These are phyloP conservation scores for Synanthedon formicaeformis DNA, from an alignment of 2,888 invertebrate genomes.

Conservation along the genomic window DNA sequence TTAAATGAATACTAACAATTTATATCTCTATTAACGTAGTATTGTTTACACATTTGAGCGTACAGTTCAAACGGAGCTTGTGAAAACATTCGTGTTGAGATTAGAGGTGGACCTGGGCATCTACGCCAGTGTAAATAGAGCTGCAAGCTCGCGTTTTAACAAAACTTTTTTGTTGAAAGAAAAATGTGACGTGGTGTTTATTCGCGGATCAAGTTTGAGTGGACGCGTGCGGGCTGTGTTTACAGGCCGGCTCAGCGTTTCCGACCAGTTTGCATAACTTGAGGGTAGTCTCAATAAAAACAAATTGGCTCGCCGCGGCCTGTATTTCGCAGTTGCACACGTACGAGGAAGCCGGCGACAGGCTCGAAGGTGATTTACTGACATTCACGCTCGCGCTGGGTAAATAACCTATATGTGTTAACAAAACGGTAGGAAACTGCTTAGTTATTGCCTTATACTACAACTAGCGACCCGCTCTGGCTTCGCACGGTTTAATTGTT, in stretches of 20 bases:
- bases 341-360: slow-evolving; percentile 64
- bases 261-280: slow-evolving; percentile 66
- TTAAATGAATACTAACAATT: slow-evolving; percentile 59
- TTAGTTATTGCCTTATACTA: too few species aligned
- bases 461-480: too few species aligned
- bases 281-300: slow-evolving; percentile 70
- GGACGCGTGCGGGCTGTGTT: slow-evolving; percentile 54
- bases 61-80: slow-evolving; percentile 45
- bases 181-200: not conserved
- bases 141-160: slow-evolving; percentile 7
- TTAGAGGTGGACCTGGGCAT: slow-evolving; percentile 56
- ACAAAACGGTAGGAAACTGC: not conserved
- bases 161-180: not conserved
- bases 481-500: too few species aligned
- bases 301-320: slow-evolving; percentile 62
- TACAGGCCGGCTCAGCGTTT: slow-evolving; percentile 63
- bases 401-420: not conserved
- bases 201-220: slow-evolving; percentile 12
- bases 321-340: slow-evolving; percentile 59
- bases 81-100: slow-evolving; percentile 60
- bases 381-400: not conserved
- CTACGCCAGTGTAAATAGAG: slow-evolving; percentile 26
- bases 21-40: slow-evolving; percentile 67
- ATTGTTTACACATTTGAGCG: slow-evolving; percentile 61
- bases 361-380: slow-evolving; percentile 53